Base-by-base conservation (phyloP, 2,797 vertebrate genomes). In the Choloepus didactylus region DNA sequence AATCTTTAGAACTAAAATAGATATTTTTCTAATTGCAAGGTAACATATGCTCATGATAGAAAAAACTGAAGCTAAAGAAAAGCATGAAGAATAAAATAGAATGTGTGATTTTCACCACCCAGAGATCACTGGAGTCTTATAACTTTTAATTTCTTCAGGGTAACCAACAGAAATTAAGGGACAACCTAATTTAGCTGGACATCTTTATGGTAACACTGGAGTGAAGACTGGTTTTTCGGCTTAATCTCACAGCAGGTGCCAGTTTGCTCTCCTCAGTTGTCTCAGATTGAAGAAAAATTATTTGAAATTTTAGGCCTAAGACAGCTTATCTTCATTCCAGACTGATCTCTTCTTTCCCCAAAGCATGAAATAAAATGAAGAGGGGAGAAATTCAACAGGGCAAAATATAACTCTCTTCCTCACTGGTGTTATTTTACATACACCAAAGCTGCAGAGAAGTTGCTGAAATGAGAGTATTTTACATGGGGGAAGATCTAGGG, bases 61-160 rank as follows among this genome's bases (percentile, higher is more conserved):
- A 88, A 56, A 84, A 84, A 46, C 25, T 76, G 44, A 93, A 91
- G 89, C 35, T 44, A 60, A 69, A 66, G 82, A 15, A 73, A 83
- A 85, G 29, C 49, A 41, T 5, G 67, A 73, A 54, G n/a, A 85
- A 44, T 92, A 62, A 87, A 80, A 69, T 38, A 62, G 41, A 75
- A 66, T 27, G 21, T 54, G 25, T 79, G 35, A 25, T 31, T 66
- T 95, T 80, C 21, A 60, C 3, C 72, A 18, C 49, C n/a, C 44
- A 35, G 49, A 69, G 51, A 60, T 89, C 49, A 51, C 18, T 67
- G 25, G 59, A 56, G 23, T 66, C 5, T 0, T 79, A 1, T 90
- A 56, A 51, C 21, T 60, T 80, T 51, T 82, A 23, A 49, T 72
- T 93, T 90, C n/a, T 77, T 87, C 31, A 41, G 23, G 70, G 56